Percentiles rank a stretch among this genome's conserved stretches.
These are phyloP conservation scores for Beroe ovata DNA, from an alignment of 37 sponge, comb jelly and placozoan genomes.

Conservation along the genomic window DNA sequence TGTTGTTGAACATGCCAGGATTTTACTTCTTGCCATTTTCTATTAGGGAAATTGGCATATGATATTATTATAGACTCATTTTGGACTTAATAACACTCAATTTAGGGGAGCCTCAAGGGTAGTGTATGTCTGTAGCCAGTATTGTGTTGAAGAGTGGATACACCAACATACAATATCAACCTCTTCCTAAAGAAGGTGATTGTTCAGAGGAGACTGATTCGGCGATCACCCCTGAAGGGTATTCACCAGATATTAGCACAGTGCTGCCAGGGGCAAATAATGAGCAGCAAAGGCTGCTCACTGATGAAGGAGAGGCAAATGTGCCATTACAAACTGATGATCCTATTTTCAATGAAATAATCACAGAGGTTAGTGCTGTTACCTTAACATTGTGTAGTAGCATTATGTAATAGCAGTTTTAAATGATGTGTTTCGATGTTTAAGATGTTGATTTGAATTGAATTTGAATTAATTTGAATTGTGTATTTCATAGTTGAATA, in stretches of 20 bases:
- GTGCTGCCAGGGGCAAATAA: background rate
- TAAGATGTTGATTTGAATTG: too few species aligned
- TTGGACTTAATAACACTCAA: background rate
- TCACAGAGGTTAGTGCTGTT: constrained; percentile 57
- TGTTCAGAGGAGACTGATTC: constrained; percentile 16
- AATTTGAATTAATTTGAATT: too few species aligned
- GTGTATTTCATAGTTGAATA: too few species aligned
- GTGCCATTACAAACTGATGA: constrained; percentile 55
- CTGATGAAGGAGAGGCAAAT: constrained; percentile 59
- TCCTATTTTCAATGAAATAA: constrained; percentile 23
- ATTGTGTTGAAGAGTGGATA: constrained; percentile 27
- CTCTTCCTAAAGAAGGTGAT: constrained; percentile 31
- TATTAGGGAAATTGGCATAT: too few species aligned
- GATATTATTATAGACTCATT: too few species aligned
- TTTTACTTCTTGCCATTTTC: too few species aligned
- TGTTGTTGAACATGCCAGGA: too few species aligned
- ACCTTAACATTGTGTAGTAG: too few species aligned
- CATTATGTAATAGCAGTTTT: too few species aligned
- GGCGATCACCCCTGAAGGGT: background rate
- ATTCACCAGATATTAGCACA: background rate
- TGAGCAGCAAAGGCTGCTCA: constrained; percentile 57
- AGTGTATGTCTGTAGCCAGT: constrained; percentile 45
- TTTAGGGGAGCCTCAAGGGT: constrained; percentile 7
- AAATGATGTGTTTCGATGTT: too few species aligned
- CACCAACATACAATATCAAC: constrained; percentile 45